Conservation (phyloP, 1,140 invertebrate species). For the Lasioglossum albipes region DNA sequence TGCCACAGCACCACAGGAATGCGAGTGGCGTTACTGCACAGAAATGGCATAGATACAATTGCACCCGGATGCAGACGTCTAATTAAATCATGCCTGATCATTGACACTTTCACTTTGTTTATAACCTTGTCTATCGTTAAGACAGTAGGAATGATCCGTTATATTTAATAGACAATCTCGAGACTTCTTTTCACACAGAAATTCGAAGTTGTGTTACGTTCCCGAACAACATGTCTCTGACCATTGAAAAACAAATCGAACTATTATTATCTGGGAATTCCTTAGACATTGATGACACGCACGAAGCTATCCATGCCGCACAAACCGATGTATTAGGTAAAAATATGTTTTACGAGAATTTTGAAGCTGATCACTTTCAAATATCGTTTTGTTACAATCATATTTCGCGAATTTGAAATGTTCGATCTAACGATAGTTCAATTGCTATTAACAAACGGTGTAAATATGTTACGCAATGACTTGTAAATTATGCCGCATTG, state of each 20-base stretch:
- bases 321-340: constrained; percentile 50
- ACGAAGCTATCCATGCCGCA: constrained; percentile 25
- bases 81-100: constrained; percentile 29
- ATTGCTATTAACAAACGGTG: background rate
- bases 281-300: constrained; percentile 49
- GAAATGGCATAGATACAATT: constrained; percentile 1
- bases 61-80: constrained; percentile 22
- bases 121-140: constrained; percentile 29
- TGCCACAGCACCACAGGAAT: background rate
- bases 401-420: background rate
- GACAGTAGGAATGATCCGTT: constrained; percentile 18
- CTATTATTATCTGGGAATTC: constrained; percentile 49
- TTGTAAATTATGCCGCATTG: background rate
- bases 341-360: background rate
- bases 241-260: constrained; percentile 58
- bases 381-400: background rate
- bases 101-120: constrained; percentile 53
- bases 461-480: constrained; percentile 21
- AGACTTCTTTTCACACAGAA: background rate
- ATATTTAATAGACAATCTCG: constrained; percentile 20
- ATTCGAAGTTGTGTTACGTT: background rate
- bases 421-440: background rate
- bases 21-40: background rate
- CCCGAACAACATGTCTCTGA: constrained; percentile 48
- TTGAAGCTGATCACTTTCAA: background rate